phyloP scores from a whole-genome alignment of 2,797 vertebrate genomes.

The Threskiornis aethiopicus region DNA sequence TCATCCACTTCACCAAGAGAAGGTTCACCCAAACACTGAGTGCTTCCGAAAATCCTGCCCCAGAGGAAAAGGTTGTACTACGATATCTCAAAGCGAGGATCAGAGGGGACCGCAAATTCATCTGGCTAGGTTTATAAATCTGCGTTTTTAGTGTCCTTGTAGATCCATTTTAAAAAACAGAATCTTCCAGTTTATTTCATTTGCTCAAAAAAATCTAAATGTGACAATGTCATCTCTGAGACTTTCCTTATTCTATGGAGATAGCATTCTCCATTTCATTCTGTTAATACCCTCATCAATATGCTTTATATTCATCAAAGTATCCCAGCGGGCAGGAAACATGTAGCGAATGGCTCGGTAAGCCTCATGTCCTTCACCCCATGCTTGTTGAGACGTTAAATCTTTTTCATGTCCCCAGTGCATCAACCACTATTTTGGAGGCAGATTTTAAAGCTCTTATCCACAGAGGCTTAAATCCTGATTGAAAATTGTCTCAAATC shows the following conservation, averaged over 20 bases:
- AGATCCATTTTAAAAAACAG: neutral
- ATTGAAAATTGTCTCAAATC: neutral
- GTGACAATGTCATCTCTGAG: neutral
- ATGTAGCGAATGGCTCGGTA: neutral
- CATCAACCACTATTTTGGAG: neutral
- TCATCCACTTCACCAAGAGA: neutral
- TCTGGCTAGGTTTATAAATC: neutral
- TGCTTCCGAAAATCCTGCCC: neutral
- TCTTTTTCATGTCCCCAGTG: neutral
- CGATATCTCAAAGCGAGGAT: neutral
- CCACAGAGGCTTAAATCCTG: neutral
- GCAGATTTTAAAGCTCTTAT: constrained; percentile 7
- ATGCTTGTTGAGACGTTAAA: neutral
- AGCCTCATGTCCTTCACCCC: neutral
- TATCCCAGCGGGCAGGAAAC: neutral
- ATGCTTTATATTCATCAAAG: neutral
- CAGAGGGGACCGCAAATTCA: neutral
- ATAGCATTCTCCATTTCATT: neutral
- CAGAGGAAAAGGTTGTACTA: neutral
- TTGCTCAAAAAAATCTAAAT: neutral
- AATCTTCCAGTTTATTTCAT: neutral
- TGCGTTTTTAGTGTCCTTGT: neutral
- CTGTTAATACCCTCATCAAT: neutral
- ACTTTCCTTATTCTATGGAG: neutral
- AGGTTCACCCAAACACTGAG: neutral